Base-by-base conservation (phyloP, 2,113 vertebrate species). In the Mormyrus iriodes region DNA sequence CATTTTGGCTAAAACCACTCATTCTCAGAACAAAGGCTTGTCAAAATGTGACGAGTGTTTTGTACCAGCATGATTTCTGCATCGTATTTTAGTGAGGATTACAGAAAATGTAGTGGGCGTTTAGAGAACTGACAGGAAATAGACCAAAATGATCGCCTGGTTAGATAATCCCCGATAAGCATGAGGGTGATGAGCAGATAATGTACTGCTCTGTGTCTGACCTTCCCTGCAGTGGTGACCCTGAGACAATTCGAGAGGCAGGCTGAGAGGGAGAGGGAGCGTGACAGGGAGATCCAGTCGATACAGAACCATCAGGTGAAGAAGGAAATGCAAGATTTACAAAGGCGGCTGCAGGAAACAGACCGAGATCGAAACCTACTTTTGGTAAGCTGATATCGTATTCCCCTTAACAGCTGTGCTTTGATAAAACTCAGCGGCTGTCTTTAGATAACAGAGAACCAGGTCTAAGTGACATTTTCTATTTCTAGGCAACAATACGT, bases 161-260 rank as follows among this genome's bases (percentile, higher is more conserved):
- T 79, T n/a, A 88, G 19, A 49, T 88, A 39, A 87, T 39, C 53
- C 86, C 13, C 9, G 17, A 44, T 58, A 42, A 39, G 49, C 13
- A 1, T 87, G n/a, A 61, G 19, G 51, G 52, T 13, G 53, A 10
- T 19, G 31, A 35, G 17, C 31, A 87, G 51, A 58, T 58, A 42
- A 48, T 84, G 82, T 84, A 21, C 15, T 24, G 39, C 35, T 86
- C 7, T 61, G 24, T 89, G 24, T 49, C 12, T 85, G 21, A 65
- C 85, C 88, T 90, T 86, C 91, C 88, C 90, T 90, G 82, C 91
- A 96, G 96, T 96, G 88, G 94, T 95, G 92, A 93, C 95, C 90
- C 91, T 96, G 91, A 90, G 94, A 55, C 93, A 95, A 90, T 94
- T 94, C 91, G 94, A 95, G 92, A 93, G 92, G 88, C 93, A 94